Evolutionary conservation across 1,140 invertebrate genomes (phyloP), one percentile per base, ranked within the genome.

Genomic region (Listronotus oregonensis): DNA sequence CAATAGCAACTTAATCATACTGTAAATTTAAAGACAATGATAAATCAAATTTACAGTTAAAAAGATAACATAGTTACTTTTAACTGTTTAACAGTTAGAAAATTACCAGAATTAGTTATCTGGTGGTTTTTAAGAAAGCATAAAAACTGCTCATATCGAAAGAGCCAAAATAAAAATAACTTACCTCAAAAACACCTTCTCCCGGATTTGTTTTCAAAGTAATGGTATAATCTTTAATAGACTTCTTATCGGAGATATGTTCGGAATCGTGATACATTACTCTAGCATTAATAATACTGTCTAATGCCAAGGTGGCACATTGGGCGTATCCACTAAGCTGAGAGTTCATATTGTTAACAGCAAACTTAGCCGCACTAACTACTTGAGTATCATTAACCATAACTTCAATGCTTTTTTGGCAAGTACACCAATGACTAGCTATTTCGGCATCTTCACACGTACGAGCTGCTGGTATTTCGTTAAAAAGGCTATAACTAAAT

Each of bases 341-440:
- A 5, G 71, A 44, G 72, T 93, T 93, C 0, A 93, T 80, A 63
- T 89, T 77, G 0, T 78, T 70, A 0, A 91, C 79, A 4, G 90
- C 71, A 67, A 84, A 83, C 0, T 79, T 72, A 0, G 85, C 85
- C 0, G 83, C 84, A 43, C 72, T 51, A 11, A 73, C 57, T 7
- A 83, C 83, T 6, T 80, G 71, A 0, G 71, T 73, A 70, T 86
- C 81, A 10, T 84, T 81, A 0, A 78, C 76, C 0, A 81, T 71
- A 9, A 88, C 70, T 63, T 85, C 84, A 44, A 77, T 75, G 7
- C 81, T 84, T 57, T 82, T 82, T 64, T 90, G 85, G 71, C 94
- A 96, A 12, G 90, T 90, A 73, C 93, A 96, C 87, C 90, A 95
- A 71, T 94, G 89, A 31, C 87, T 85, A 0, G 88, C 84, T 40